These are phyloP conservation scores for Mixornis gularis DNA, from an alignment of 2,113 vertebrate genomes.

Conservation along the genomic window DNA sequence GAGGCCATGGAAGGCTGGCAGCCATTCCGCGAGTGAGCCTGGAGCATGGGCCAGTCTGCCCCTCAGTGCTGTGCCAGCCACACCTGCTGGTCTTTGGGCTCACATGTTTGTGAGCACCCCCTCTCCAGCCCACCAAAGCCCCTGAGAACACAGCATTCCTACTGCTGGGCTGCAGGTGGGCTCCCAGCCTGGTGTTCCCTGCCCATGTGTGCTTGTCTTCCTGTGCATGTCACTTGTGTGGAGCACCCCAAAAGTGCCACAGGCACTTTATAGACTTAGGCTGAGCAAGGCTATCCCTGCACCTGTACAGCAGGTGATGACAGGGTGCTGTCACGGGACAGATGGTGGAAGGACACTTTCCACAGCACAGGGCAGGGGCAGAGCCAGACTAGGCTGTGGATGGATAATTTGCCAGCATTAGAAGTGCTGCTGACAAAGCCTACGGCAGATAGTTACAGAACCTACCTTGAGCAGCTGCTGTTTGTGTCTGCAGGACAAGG, in stretches of 20 bases:
- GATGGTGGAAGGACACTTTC: fast-evolving
- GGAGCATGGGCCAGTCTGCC: background rate
- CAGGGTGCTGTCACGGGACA: background rate
- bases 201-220: fast-evolving
- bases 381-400: background rate
- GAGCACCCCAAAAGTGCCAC: background rate
- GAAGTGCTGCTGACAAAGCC: background rate
- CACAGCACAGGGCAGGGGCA: background rate
- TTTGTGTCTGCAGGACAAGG: constrained; percentile 5
- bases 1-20: background rate
- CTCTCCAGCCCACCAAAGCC: fast-evolving
- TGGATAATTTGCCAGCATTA: background rate
- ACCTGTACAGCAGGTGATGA: background rate
- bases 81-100: background rate
- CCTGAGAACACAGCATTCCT: fast-evolving
- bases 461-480: background rate
- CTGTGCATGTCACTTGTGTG: too few relatives aligned
- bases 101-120: fast-evolving
- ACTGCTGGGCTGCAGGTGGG: background rate
- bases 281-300: background rate
- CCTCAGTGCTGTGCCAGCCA: background rate
- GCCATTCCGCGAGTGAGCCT: background rate
- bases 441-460: background rate
- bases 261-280: background rate
- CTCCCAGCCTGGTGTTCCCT: background rate